Evolutionary conservation across 2,113 vertebrate species (phyloP), one percentile per base, ranked within the genome.

Genomic region (Toxostoma redivivum): DNA sequence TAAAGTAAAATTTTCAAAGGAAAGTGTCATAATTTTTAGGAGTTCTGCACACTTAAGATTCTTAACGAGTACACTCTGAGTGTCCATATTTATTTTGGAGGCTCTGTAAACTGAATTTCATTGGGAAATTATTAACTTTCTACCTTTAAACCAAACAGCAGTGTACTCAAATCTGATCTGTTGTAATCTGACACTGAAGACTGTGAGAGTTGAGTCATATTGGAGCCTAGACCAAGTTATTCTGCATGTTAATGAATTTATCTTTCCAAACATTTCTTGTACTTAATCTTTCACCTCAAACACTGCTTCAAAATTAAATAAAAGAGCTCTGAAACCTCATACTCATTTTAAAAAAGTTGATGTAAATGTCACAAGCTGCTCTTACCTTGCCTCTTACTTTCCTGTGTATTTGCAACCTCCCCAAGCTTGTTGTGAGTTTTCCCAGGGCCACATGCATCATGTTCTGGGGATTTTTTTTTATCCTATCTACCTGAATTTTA

Each of bases 151-250:
- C 10, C 17, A 37, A 48, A 11, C 15, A 11, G 1, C 27, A 53
- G 14, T 0, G 1, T 31, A 3, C 5, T 47, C 11, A 31, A 5
- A 17, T 51, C 17, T 66, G 28, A 13, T n/a, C 3, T 18, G 4
- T 11, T 65, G 31, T 30, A 35, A 1, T 71, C 31, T 50, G 30
- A 31, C 9, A 45, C 24, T 31, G 42, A 15, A 44, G 2, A 10
- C 15, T 9, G n/a, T 40, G 40, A 53, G 40, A 31, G 25, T 0
- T 22, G n/a, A 66, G 23, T 78, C 20, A 54, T 10, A 31, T 11
- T 18, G 50, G 33, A 81, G 61, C 35, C 23, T 4, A 50, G 40
- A 16, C 24, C 31, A 24, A 40, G 9, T 79, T 48, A n/a, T 19
- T 61, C 31, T 81, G 40, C 20, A 3, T 37, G 42, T 19, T 70